These are phyloP conservation scores for Melanotaenia trifasciata DNA, from an alignment of 2,797 vertebrate genomes.

Conservation along the genomic window DNA sequence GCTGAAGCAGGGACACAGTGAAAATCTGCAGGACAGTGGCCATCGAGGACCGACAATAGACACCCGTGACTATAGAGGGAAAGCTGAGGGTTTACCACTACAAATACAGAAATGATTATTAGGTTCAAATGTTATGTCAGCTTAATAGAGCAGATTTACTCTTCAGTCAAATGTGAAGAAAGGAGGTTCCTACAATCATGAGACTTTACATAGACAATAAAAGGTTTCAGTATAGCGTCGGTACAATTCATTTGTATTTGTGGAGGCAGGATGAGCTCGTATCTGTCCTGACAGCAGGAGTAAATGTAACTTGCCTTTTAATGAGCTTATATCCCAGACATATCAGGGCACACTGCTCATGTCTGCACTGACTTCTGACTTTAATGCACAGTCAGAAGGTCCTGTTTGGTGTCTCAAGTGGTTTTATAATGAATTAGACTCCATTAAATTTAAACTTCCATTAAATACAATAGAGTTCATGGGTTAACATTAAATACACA, in stretches of 20 bases:
- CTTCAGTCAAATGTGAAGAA: neutral
- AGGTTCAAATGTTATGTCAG: neutral
- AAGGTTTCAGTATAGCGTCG: neutral
- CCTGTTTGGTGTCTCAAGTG: constrained; percentile 62
- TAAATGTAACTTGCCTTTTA: constrained; percentile 35
- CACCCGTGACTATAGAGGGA: too few species aligned
- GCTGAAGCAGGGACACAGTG: too few species aligned
- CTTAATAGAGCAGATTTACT: neutral
- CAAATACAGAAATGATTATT: too few species aligned
- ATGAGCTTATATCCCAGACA: constrained; percentile 58
- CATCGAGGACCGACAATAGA: too few species aligned
- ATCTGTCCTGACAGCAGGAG: constrained; percentile 2
- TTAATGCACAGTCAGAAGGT: constrained; percentile 66
- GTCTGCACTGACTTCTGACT: constrained; percentile 24
- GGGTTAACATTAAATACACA: constrained; percentile 63
- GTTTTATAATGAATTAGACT: constrained; percentile 60
- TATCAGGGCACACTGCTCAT: constrained; percentile 9
- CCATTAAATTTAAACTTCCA: constrained; percentile 14
- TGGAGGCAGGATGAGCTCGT: neutral
- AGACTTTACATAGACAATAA: neutral
- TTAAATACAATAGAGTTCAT: constrained; percentile 60
- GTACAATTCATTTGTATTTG: neutral
- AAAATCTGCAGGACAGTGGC: too few species aligned
- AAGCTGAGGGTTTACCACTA: neutral
- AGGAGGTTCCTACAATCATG: neutral